phyloP scores from a whole-genome alignment of 2,113 vertebrate genomes.

The Chauna torquata region DNA sequence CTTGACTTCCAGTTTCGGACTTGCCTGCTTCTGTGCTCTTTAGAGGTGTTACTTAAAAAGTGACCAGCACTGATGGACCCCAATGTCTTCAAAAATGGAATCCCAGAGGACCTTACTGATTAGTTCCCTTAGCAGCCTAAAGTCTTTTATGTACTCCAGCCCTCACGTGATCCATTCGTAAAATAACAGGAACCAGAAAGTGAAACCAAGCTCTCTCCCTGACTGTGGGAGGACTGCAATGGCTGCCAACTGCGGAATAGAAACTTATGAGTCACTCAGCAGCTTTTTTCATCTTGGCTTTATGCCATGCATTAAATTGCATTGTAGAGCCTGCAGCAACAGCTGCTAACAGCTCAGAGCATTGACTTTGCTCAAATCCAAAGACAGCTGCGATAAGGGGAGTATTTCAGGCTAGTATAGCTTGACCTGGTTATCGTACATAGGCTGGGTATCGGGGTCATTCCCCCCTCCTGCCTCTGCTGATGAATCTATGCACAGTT shows the following conservation, averaged over 20 bases:
- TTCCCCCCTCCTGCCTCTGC: neutral
- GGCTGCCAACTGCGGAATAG: neutral
- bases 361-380: neutral
- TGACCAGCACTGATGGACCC: no score
- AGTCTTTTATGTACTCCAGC: neutral
- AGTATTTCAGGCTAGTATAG: neutral
- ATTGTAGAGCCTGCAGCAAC: neutral
- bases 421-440: neutral
- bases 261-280: neutral
- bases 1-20: no score
- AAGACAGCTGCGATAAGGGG: neutral
- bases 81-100: no score
- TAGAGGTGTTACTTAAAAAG: no score
- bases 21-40: no score
- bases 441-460: neutral
- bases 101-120: no score
- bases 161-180: no score
- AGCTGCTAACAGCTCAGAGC: neutral
- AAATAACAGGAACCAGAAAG: neutral
- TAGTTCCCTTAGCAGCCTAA: no score
- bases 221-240: rapidly evolving
- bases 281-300: neutral
- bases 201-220: neutral
- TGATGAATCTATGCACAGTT: neutral
- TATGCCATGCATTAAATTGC: neutral